Conservation (phyloP, 2,888 invertebrate species). For the Nasonia oneida region DNA sequence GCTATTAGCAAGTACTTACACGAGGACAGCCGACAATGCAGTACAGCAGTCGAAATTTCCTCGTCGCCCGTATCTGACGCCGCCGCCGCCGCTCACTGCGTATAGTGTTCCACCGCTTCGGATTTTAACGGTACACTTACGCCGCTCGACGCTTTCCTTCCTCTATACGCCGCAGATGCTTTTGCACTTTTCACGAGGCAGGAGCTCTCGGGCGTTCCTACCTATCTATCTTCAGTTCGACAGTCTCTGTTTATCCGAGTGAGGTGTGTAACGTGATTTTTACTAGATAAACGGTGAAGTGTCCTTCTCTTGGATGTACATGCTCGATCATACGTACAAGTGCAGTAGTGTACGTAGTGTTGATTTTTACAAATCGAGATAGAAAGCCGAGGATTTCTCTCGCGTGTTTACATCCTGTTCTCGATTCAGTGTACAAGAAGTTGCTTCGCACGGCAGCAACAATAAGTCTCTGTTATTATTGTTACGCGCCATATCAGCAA, state of each 20-base stretch:
- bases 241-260: too few species aligned
- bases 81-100: neutral
- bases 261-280: too few species aligned
- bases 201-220: conserved; percentile 20
- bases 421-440: neutral
- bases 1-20: conserved; percentile 10
- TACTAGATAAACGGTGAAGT: neutral
- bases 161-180: conserved; percentile 19
- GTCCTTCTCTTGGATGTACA: neutral
- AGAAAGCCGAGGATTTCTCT: neutral
- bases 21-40: neutral
- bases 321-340: neutral
- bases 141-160: conserved; percentile 35
- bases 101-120: conserved; percentile 13
- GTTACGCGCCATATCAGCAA: neutral
- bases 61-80: neutral
- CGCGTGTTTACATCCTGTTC: neutral
- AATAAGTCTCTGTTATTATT: neutral
- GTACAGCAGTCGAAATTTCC: neutral
- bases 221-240: neutral
- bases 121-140: conserved; percentile 53
- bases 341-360: neutral
- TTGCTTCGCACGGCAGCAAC: neutral
- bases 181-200: conserved; percentile 54
- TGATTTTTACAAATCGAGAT: neutral